Conservation (phyloP, 2,888 invertebrate species). For the Eueremaeus valkanovi region DNA sequence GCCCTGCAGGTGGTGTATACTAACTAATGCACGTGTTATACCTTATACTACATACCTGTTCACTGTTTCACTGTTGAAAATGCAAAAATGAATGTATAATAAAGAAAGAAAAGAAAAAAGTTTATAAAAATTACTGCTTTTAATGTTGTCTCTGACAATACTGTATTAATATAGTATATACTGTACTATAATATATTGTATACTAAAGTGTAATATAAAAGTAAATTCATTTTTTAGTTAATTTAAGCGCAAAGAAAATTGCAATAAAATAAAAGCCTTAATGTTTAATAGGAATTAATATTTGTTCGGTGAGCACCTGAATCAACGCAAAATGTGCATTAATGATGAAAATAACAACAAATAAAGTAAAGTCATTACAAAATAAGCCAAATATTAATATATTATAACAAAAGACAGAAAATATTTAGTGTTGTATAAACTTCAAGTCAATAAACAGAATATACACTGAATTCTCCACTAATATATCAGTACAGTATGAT, state of each 20-base stretch:
- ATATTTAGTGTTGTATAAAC: conserved; percentile 10
- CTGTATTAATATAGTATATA: not conserved
- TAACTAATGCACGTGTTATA: conserved; percentile 12
- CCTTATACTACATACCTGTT: conserved; percentile 1
- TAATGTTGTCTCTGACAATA: conserved; percentile 7
- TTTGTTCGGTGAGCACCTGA: conserved; percentile 32
- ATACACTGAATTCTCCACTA: not conserved
- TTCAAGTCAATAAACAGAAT: not conserved
- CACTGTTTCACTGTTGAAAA: too few relatives aligned
- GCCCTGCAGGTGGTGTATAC: conserved; percentile 17
- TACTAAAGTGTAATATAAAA: too few relatives aligned
- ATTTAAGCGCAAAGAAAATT: conserved; percentile 12
- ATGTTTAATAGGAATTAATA: conserved; percentile 24
- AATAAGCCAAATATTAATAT: conserved; percentile 36
- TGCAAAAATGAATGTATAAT: not conserved
- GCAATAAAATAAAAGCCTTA: conserved; percentile 28
- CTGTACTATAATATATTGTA: too few relatives aligned
- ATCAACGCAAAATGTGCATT: conserved; percentile 22
- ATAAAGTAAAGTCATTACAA: conserved; percentile 31
- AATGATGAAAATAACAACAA: conserved; percentile 35
- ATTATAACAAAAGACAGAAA: conserved; percentile 34
- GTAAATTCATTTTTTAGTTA: conserved; percentile 21
- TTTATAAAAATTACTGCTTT: conserved; percentile 18
- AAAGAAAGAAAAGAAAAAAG: not conserved
- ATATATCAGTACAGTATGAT: not conserved